A percentile compares a stretch with the other conserved stretches of the same genome.
Evolutionary conservation across 2,797 vertebrate genomes (phyloP).

Genomic region (Miichthys miiuy): DNA sequence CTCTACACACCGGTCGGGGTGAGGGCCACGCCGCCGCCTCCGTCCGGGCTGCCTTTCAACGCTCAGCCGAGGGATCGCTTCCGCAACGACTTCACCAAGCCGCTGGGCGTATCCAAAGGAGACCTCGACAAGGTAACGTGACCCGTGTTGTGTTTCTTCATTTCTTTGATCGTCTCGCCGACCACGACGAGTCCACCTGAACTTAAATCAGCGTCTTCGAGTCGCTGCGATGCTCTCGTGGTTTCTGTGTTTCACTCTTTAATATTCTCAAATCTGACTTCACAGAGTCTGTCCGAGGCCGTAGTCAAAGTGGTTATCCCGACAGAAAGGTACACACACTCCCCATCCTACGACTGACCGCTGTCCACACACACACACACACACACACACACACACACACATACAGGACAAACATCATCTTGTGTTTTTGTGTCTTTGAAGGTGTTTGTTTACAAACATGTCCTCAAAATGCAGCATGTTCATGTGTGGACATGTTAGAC

Average conservation of each 20-base stretch:
- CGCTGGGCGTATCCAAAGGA: slow-evolving; percentile 79
- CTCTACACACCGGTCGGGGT: slow-evolving; percentile 87
- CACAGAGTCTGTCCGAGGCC: slow-evolving; percentile 91
- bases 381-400: background rate
- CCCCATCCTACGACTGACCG: slow-evolving; percentile 80
- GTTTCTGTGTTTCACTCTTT: slow-evolving; percentile 83
- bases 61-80: slow-evolving; percentile 88
- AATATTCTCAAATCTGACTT: slow-evolving; percentile 88
- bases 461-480: no score
- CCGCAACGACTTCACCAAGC: slow-evolving; percentile 88
- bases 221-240: slow-evolving; percentile 53
- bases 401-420: no score
- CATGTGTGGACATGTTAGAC: no score
- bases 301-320: slow-evolving; percentile 92
- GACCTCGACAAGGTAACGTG: slow-evolving; percentile 87
- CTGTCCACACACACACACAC: slow-evolving; percentile 34
- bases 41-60: slow-evolving; percentile 88
- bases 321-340: slow-evolving; percentile 89
- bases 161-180: slow-evolving; percentile 1
- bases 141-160: no score
- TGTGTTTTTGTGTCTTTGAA: no score
- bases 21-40: slow-evolving; percentile 85
- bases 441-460: no score
- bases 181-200: no score
- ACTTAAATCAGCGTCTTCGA: background rate